Base-by-base conservation (phyloP, 2,888 invertebrate genomes). In the Orchesellides sinensis region DNA sequence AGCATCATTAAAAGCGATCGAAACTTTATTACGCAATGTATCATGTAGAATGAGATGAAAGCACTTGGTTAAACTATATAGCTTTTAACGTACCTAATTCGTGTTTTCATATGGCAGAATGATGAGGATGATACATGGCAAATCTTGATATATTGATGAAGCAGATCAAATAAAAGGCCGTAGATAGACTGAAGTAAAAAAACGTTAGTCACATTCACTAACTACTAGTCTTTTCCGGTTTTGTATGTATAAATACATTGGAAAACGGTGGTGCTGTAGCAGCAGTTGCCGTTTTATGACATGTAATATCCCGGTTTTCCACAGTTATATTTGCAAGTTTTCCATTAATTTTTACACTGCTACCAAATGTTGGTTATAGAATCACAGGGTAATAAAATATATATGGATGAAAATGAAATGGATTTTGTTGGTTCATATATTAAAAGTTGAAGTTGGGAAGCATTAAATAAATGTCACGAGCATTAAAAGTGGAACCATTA, bases 281-380 rank as follows among this genome's bases (percentile, higher is more conserved):
- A 25, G 63, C 40, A 65, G 49, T 47, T 54, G 75, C 54, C 35
- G 75, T 54, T 75, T 75, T 75, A 75, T 56, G 65, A 75, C 66
- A 54, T 27, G n/a, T 75, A 65, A 75, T 75, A 54, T 54, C 56
- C 35, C 63, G 49, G 45, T 1, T 72, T 49, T 8, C 10, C 27
- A 19, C 27, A 14, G 14, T 25, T 56, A 27, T 45, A 27, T 32
- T 47, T 19, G 19, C n/a, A n/a, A n/a, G 12, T 17, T 40, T n/a
- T 47, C 23, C 47, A 35, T 8, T n/a, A 47, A 19, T 19, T 23
- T 25, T 8, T 19, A 29, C n/a, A 49, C 12, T 63, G 14, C 17
- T 61, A 47, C 61, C 21, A 4, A 10, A 72, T 12, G 4, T n/a
- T n/a, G n/a, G n/a, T n/a, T 12, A 52, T 14, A 49, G 63, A 49